A percentile compares a stretch with the other conserved stretches of the same genome.
phyloP scores from a whole-genome alignment of 1,140 invertebrate species.

The Drosophila varians region DNA sequence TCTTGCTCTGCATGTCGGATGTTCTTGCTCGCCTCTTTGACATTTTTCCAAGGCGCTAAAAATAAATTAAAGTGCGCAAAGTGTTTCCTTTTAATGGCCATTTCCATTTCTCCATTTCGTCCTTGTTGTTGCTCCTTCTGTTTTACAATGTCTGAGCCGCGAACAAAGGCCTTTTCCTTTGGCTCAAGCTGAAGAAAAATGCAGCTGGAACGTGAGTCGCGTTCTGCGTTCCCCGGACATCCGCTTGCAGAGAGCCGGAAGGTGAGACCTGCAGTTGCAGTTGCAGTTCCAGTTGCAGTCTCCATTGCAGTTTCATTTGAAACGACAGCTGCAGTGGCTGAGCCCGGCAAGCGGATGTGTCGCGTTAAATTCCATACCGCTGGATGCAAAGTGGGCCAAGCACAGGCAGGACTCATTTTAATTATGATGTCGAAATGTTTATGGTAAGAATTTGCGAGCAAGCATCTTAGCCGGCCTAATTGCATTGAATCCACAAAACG shows the following conservation, averaged over 20 bases:
- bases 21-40: conserved; percentile 19
- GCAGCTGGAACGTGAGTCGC: conserved; percentile 69
- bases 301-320: conserved; percentile 7
- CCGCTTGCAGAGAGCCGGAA: conserved; percentile 53
- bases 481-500: conserved; percentile 47
- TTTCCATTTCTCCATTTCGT: conserved; percentile 50
- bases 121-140: conserved; percentile 58
- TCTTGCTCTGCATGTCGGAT: background rate
- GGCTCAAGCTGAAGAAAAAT: conserved; percentile 55
- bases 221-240: conserved; percentile 63
- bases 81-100: conserved; percentile 69
- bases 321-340: conserved; percentile 19
- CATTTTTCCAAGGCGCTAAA: conserved; percentile 66
- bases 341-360: conserved; percentile 77
- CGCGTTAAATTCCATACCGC: conserved; percentile 66
- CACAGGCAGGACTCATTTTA: conserved; percentile 17
- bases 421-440: conserved; percentile 46
- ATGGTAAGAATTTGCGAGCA: conserved; percentile 41
- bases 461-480: conserved; percentile 54
- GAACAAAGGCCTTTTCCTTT: conserved; percentile 33
- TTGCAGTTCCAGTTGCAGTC: background rate
- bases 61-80: conserved; percentile 77
- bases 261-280: conserved; percentile 26
- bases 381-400: conserved; percentile 25
- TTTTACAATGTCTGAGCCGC: conserved; percentile 62